A percentile compares a stretch with the other conserved stretches of the same genome.
Conservation (phyloP, 2,888 invertebrate genomes). For the Cosmia trapezina region DNA sequence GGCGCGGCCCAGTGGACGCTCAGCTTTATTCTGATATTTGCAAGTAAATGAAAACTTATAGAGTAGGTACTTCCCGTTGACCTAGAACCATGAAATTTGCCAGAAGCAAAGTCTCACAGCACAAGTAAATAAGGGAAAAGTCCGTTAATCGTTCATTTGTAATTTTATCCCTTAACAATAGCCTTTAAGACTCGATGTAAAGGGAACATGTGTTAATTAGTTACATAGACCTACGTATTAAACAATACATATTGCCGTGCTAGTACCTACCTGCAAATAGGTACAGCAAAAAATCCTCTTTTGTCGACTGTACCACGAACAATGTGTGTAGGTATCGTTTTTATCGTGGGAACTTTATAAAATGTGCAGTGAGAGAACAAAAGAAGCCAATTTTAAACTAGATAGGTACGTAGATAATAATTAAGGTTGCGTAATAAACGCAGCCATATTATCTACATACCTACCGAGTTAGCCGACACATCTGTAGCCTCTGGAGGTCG, state of each 20-base stretch:
- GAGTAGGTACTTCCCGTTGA: no score
- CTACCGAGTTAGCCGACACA: slow-evolving; percentile 14
- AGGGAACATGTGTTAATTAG: not conserved
- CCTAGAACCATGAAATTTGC: no score
- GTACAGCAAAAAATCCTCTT: not conserved
- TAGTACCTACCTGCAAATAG: not conserved
- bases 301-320: slow-evolving; percentile 40
- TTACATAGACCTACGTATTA: not conserved
- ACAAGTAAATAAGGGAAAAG: no score
- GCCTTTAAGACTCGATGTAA: no score
- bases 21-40: no score
- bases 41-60: no score
- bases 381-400: slow-evolving; percentile 40
- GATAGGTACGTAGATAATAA: slow-evolving; percentile 3
- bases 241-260: not conserved
- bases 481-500: slow-evolving; percentile 29
- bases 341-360: slow-evolving; percentile 62
- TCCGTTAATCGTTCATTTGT: no score
- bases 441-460: no score
- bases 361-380: slow-evolving; percentile 47
- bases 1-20: no score
- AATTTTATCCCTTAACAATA: no score
- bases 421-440: not conserved
- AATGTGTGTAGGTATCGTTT: slow-evolving; percentile 49
- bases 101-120: no score